Evolutionary conservation across 2,113 vertebrate genomes (phyloP), one percentile per base, ranked within the genome.

Genomic region (Motacilla tschutschensis): DNA sequence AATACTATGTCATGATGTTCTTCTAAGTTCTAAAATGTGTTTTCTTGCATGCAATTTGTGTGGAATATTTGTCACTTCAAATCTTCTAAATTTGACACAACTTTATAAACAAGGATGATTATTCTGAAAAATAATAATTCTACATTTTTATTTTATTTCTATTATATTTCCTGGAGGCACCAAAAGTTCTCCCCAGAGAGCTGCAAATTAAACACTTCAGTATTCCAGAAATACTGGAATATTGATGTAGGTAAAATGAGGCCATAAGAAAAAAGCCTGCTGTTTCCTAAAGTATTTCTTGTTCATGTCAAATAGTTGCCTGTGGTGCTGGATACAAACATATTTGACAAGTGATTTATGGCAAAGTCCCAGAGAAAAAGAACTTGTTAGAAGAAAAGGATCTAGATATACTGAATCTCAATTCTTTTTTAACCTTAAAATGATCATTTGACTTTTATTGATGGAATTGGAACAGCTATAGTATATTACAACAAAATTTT

Each of bases 331-430:
- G 59, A 58, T 86, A 47, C 13, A n/a, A 71, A 82, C 17, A 17
- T 76, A 76, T 50, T 65, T 88, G 75, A 69, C 67, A 93, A 84
- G 59, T 47, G 63, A 88, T 84, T 91, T 86, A 62, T 83, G 81
- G 43, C 33, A 38, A 88, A 74, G 46, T 81, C 46, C 2, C 38
- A 76, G 35, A 58, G 55, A 88, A 93, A 86, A 73, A 79, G 67
- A 60, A n/a, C 46, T 53, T 73, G 31, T 65, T 65, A 62, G 71
- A 84, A 75, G 66, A 74, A 83, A 71, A 79, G 72, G 2, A 57
- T 64, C 35, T 71, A 48, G 70, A 67, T 81, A 72, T 16, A 72
- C 9, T 48, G 54, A 81, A 46, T 80, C 55, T 66, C 31, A 70
- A 7, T 74, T 74, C 21, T 77, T 5, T 43, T 92, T 92, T 74